Evolutionary conservation across 2,888 invertebrate species (phyloP).

Genomic region (Pachliopta kotzebuea): DNA sequence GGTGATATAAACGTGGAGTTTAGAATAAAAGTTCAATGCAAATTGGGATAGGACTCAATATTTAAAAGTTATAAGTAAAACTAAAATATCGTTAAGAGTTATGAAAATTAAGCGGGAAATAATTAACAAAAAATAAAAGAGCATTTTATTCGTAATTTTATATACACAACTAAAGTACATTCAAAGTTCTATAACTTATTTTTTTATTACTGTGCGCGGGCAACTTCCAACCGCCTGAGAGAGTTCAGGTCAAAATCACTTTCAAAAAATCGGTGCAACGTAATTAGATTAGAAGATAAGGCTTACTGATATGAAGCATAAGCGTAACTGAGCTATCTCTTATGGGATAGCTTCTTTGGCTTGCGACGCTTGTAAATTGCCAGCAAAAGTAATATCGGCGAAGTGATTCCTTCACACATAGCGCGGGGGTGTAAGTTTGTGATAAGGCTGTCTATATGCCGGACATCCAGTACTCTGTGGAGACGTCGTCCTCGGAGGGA

Average conservation of each 20-base stretch:
- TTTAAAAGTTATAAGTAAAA: background rate
- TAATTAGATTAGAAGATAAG: constrained; percentile 14
- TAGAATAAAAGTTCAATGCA: too few relatives aligned
- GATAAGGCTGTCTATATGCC: constrained; percentile 45
- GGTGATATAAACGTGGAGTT: too few relatives aligned
- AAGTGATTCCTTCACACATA: constrained; percentile 33
- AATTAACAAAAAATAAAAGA: constrained; percentile 28
- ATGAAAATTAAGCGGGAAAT: background rate
- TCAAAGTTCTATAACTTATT: constrained; percentile 44
- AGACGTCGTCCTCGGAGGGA: constrained; percentile 61
- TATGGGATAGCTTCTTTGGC: background rate
- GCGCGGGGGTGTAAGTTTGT: constrained; percentile 13
- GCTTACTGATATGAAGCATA: constrained; percentile 22
- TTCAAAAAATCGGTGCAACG: constrained; percentile 13
- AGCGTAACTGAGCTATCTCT: constrained; percentile 2
- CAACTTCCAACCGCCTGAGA: constrained; percentile 27
- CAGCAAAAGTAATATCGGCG: constrained; percentile 45
- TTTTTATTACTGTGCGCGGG: constrained; percentile 49
- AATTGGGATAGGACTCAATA: too few relatives aligned
- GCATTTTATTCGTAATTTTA: constrained; percentile 50
- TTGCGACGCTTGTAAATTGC: constrained; percentile 45
- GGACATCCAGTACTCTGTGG: constrained; percentile 34
- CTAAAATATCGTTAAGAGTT: background rate
- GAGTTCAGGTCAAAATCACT: background rate
- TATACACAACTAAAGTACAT: constrained; percentile 54